Base-by-base conservation (phyloP, 2,113 vertebrate species). In the Oryzias melastigma region DNA sequence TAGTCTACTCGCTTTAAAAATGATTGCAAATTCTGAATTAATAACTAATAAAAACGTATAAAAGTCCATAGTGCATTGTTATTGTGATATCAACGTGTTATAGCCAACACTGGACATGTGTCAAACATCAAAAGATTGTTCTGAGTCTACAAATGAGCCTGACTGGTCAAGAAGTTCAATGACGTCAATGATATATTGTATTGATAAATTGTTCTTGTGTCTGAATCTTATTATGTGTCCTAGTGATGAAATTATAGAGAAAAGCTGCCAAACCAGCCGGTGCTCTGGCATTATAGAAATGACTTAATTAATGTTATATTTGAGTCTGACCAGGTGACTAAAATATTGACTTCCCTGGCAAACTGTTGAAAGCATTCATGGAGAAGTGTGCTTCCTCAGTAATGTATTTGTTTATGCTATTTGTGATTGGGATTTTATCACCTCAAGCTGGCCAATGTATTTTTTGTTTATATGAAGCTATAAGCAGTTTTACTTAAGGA, bases 381-480 rank as follows among this genome's bases (percentile, higher is more conserved):
- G 41, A 19, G 16, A 43, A 24, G 27, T 63, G 40, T 54, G 46
- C 22, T 14, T 56, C 10, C 17, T 46, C 5, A 22, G 35, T 25
- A n/a, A 61, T 24, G 35, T 22, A 50, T 59, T 24, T 62, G 53
- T 52, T 2, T 54, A 59, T 63, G 57, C 46, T 48, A 42, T 44
- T 13, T 47, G 18, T 18, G 18, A 45, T 63, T 52, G 48, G 62
- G 65, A 56, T 27, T 62, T 75, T 47, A 66, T 68, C 67, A 62
- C 73, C 64, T 58, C 44, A 55, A 67, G 71, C 63, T 77, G 70
- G 60, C 70, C 78, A 68, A 68, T 69, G 73, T 63, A 63, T 62
- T 77, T 77, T 82, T 82, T 58, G 58, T 80, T 75, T 80, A 82
- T 73, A 77, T 69, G 62, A 73, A 68, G 83, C 83, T 84, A 85